Evolutionary conservation across 2,113 vertebrate species (phyloP).

Genomic region (Nothoprocta perdicaria): DNA sequence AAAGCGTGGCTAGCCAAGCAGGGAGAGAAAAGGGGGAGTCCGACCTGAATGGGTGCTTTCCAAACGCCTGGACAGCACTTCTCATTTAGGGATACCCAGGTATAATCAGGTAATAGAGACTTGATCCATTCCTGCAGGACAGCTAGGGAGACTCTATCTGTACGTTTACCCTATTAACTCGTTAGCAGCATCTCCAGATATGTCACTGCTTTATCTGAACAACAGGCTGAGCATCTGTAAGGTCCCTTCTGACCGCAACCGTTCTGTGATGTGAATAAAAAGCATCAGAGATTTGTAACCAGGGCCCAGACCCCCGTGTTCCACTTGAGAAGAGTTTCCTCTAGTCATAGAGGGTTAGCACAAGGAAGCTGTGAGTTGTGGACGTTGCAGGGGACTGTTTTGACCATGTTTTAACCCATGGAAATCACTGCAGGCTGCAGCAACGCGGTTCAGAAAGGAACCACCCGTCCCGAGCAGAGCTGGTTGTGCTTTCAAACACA

Average conservation of each 20-base stretch:
- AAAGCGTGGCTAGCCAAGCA: not conserved
- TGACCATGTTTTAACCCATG: not conserved
- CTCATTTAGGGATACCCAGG: not conserved
- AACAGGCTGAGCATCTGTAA: not conserved
- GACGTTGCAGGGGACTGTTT: not conserved
- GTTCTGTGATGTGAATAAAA: not conserved
- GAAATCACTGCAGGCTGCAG: not conserved
- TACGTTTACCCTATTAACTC: constrained; percentile 13
- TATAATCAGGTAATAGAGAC: not conserved
- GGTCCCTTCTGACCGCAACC: no score
- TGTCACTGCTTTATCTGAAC: not conserved
- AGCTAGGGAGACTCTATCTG: not conserved
- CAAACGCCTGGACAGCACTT: not conserved
- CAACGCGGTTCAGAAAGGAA: not conserved
- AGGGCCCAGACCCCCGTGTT: not conserved
- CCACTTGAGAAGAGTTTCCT: not conserved
- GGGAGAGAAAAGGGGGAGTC: not conserved
- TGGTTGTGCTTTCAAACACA: not conserved
- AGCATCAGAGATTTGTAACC: not conserved
- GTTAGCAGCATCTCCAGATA: constrained; percentile 36
- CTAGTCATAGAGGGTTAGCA: not conserved
- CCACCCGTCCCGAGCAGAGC: not conserved
- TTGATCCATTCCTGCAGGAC: not conserved
- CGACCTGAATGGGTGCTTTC: not conserved
- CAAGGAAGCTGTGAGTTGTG: not conserved